A percentile compares a stretch with the other conserved stretches of the same genome.
These are phyloP conservation scores for Hemaris fuciformis DNA, from an alignment of 2,888 invertebrate species.

Conservation along the genomic window DNA sequence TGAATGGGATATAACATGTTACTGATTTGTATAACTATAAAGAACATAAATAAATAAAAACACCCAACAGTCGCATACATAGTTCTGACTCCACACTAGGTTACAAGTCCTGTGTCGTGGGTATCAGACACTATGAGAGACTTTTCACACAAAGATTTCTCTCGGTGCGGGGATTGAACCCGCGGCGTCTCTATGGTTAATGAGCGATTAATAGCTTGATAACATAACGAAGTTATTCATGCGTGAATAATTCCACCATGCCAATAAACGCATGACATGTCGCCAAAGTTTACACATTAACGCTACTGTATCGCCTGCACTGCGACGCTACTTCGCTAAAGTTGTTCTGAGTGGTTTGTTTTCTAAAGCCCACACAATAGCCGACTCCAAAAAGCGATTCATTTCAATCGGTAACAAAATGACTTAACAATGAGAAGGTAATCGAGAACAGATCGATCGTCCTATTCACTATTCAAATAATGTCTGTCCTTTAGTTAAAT, in stretches of 20 bases:
- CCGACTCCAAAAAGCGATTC: slow-evolving; percentile 47
- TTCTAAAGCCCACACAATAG: slow-evolving; percentile 49
- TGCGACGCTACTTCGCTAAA: slow-evolving; percentile 44
- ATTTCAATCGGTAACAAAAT: slow-evolving; percentile 49
- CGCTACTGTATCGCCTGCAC: not conserved
- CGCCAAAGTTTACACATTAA: not conserved
- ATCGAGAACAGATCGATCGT: slow-evolving; percentile 41
- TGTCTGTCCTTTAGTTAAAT: slow-evolving; percentile 22
- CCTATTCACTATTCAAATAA: slow-evolving; percentile 31
- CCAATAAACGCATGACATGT: not conserved
- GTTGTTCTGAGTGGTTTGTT: slow-evolving; percentile 53
- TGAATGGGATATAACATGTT: too few species aligned
- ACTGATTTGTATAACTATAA: too few species aligned
- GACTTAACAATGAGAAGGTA: slow-evolving; percentile 50
- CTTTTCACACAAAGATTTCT: too few species aligned
- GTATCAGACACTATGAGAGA: too few species aligned
- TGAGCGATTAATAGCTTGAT: too few species aligned
- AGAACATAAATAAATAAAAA: too few species aligned
- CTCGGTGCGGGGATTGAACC: too few species aligned
- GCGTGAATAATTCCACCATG: not conserved
- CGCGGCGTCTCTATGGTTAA: too few species aligned
- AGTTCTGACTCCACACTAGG: too few species aligned
- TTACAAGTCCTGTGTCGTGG: too few species aligned
- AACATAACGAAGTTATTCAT: not conserved
- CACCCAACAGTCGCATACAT: too few species aligned